Percentiles rank a stretch among this genome's conserved stretches.
Conservation (phyloP, 1,140 invertebrate species). For the Belonocnema kinseyi region DNA sequence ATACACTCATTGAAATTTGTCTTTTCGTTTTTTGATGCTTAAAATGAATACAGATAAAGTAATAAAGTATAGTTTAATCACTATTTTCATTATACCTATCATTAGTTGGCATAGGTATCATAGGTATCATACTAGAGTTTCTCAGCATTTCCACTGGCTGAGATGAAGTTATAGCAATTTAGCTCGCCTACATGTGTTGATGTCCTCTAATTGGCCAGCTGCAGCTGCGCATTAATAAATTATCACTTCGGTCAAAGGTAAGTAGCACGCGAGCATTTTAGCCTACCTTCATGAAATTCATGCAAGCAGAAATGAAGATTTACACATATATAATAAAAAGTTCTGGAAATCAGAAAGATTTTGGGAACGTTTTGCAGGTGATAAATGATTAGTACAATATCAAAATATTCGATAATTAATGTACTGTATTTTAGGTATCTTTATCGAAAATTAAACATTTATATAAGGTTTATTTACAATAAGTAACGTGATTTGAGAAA, state of each 20-base stretch:
- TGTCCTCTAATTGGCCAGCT: conserved; percentile 23
- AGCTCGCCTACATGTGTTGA: conserved; percentile 29
- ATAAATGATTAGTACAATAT: no score
- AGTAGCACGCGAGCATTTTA: conserved; percentile 20
- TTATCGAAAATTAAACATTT: conserved; percentile 5
- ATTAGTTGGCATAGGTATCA: background rate
- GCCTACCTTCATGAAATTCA: background rate
- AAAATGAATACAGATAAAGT: no score
- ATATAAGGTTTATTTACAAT: conserved; percentile 2
- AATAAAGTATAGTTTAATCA: no score
- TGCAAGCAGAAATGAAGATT: conserved; percentile 3
- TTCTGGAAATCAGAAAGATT: no score
- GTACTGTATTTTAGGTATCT: background rate
- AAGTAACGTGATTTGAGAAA: conserved; percentile 25
- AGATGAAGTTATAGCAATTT: conserved; percentile 26
- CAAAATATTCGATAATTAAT: no score
- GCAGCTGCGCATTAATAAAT: conserved; percentile 13
- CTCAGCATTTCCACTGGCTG: conserved; percentile 4
- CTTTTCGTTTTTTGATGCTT: no score
- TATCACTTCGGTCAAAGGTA: conserved; percentile 24
- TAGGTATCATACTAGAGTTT: background rate
- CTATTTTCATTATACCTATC: no score
- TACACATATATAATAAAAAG: background rate
- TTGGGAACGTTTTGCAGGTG: no score
- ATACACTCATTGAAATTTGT: no score